phyloP scores from a whole-genome alignment of 1,140 invertebrate genomes.

The Neodiprion virginianus region DNA sequence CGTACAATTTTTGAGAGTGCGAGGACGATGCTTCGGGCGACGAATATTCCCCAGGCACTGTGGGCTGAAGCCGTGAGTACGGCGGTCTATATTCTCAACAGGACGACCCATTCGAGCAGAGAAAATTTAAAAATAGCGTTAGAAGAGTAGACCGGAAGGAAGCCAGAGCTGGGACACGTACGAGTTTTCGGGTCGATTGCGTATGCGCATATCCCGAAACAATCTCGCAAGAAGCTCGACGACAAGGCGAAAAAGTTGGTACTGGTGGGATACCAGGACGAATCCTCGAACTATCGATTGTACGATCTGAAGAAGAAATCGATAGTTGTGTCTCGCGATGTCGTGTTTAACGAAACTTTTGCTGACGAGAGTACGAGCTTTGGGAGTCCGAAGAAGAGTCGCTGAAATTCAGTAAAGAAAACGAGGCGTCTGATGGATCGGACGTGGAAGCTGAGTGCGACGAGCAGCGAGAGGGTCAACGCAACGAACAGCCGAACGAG shows the following conservation, averaged over 20 bases:
- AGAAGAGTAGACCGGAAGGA: conserved; percentile 32
- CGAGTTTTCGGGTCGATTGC: conserved; percentile 30
- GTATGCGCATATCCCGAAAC: conserved; percentile 22
- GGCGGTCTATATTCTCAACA: conserved; percentile 44
- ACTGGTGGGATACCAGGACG: conserved; percentile 32
- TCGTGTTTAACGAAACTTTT: conserved; percentile 24
- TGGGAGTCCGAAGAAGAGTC: background rate
- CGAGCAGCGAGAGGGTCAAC: background rate
- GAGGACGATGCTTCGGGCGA: background rate
- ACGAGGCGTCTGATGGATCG: background rate
- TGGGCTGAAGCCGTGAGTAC: conserved; percentile 49
- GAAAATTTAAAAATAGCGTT: conserved; percentile 25
- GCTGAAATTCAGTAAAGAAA: background rate
- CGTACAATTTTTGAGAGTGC: background rate
- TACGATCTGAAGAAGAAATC: conserved; percentile 19
- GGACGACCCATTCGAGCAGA: conserved; percentile 23
- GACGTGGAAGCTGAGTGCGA: background rate
- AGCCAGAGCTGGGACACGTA: conserved; percentile 23
- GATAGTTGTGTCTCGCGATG: conserved; percentile 23
- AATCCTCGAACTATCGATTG: conserved; percentile 27
- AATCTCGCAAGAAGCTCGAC: conserved; percentile 28
- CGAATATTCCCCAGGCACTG: background rate
- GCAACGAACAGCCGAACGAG: background rate
- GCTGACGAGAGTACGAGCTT: background rate
- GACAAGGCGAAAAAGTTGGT: conserved; percentile 28